A percentile compares a stretch with the other conserved stretches of the same genome.
Evolutionary conservation across 2,888 invertebrate species (phyloP).

Genomic region (Carcina quercana): DNA sequence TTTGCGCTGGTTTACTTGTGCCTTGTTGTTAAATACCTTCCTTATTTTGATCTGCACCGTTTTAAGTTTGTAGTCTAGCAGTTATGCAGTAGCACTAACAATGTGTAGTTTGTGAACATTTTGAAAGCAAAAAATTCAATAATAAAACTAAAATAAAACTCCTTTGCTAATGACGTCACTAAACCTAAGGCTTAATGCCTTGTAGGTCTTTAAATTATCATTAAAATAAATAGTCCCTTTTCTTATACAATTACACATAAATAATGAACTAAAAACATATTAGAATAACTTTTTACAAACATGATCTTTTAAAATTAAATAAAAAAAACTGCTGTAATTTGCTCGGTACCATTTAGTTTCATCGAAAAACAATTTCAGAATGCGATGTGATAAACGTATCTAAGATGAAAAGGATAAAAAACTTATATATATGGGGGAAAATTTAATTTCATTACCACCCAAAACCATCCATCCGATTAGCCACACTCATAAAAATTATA

Average conservation of each 20-base stretch:
- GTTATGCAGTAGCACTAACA: not conserved
- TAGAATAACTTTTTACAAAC: slow-evolving; percentile 62
- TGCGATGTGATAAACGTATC: slow-evolving; percentile 16
- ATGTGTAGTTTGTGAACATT: not conserved
- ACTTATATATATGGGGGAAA: slow-evolving; percentile 7
- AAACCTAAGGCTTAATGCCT: slow-evolving; percentile 39
- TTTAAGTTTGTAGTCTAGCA: too few relatives aligned
- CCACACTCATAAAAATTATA: slow-evolving; percentile 48
- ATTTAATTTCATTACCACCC: slow-evolving; percentile 39
- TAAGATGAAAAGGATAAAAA: slow-evolving; percentile 20
- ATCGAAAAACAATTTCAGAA: slow-evolving; percentile 12
- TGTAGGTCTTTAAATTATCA: slow-evolving; percentile 39
- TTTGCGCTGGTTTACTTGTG: too few relatives aligned
- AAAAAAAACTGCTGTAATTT: slow-evolving; percentile 25
- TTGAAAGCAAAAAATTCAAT: not conserved
- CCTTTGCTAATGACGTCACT: slow-evolving; percentile 37
- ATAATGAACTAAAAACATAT: slow-evolving; percentile 54
- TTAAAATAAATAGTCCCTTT: slow-evolving; percentile 64
- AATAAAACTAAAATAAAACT: not conserved
- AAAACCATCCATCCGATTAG: slow-evolving; percentile 55
- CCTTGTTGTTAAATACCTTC: too few relatives aligned
- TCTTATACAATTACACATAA: slow-evolving; percentile 62
- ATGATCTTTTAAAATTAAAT: slow-evolving; percentile 32
- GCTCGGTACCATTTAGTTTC: slow-evolving; percentile 45
- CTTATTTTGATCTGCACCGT: too few relatives aligned